Evolutionary conservation across 2,797 vertebrate species (phyloP).

Genomic region (Perdix hodgsoniae): DNA sequence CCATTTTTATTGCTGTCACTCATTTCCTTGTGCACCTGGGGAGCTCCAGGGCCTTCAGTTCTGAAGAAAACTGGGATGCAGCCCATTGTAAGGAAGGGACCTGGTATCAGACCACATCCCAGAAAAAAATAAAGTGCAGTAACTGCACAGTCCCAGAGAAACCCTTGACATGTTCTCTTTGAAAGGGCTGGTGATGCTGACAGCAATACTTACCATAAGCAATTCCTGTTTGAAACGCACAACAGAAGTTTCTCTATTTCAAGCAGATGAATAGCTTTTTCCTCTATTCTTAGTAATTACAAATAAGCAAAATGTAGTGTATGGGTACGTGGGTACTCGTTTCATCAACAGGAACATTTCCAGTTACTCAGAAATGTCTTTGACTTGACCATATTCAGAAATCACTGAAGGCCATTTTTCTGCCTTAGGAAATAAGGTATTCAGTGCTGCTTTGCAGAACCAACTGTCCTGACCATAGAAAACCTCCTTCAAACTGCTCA

Average conservation of each 20-base stretch:
- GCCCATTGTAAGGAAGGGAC: not conserved
- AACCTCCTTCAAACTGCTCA: not conserved
- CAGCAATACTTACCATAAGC: not conserved
- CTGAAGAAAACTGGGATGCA: not conserved
- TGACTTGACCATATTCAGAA: not conserved
- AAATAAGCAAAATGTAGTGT: not conserved
- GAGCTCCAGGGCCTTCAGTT: not conserved
- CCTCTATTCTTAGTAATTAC: not conserved
- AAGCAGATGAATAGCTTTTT: not conserved
- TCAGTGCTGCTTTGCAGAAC: not conserved
- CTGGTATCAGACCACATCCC: not conserved
- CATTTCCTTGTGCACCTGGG: not conserved
- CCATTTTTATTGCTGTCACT: not conserved
- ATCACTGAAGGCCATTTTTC: not conserved
- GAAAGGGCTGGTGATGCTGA: not conserved
- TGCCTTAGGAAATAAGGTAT: not conserved
- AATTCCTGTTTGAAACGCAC: not conserved
- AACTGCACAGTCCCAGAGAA: not conserved
- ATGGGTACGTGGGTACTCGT: not conserved
- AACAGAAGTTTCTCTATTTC: not conserved
- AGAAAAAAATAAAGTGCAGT: not conserved
- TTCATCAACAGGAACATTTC: not conserved
- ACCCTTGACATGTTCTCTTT: not conserved
- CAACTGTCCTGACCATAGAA: accelerated
- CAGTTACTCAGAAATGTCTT: not conserved